A percentile compares a stretch with the other conserved stretches of the same genome.
phyloP scores from a whole-genome alignment of 2,888 invertebrate genomes.

The Dynastes tityus region DNA sequence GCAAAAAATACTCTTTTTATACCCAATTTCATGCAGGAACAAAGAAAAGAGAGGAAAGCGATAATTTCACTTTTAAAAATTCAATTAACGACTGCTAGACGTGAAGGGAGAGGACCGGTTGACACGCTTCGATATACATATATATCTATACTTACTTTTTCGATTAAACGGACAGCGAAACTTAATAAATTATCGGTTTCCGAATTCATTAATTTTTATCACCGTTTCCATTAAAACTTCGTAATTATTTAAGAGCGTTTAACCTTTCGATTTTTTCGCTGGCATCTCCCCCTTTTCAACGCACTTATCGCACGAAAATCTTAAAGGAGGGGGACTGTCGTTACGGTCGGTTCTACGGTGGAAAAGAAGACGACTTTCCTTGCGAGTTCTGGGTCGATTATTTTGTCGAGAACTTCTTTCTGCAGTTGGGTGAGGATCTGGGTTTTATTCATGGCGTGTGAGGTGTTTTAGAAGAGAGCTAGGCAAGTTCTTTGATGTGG shows the following conservation, averaged over 20 bases:
- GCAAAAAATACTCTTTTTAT: background rate
- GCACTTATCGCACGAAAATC: conserved; percentile 24
- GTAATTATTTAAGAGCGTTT: conserved; percentile 53
- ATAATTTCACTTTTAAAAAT: conserved; percentile 17
- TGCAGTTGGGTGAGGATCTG: no score
- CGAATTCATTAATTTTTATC: conserved; percentile 53
- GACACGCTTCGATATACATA: conserved; percentile 12
- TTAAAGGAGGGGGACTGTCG: background rate
- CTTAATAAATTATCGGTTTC: conserved; percentile 50
- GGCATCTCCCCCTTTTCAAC: background rate
- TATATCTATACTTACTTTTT: background rate
- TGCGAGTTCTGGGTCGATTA: background rate
- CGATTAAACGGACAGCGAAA: conserved; percentile 43
- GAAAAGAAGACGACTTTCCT: background rate
- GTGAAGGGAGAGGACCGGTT: background rate
- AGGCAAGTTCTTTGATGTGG: no score
- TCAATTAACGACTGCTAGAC: conserved; percentile 27
- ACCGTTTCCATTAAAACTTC: conserved; percentile 52
- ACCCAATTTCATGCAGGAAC: conserved; percentile 1
- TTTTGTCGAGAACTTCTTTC: conserved; percentile 30
- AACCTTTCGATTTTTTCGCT: conserved; percentile 46
- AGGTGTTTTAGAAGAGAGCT: no score
- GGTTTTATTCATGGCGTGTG: no score
- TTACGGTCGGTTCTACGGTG: background rate
- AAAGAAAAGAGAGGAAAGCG: background rate